Percentiles rank a stretch among this genome's conserved stretches.
phyloP scores from a whole-genome alignment of 2,797 vertebrate genomes.

The Microtus obscurus region DNA sequence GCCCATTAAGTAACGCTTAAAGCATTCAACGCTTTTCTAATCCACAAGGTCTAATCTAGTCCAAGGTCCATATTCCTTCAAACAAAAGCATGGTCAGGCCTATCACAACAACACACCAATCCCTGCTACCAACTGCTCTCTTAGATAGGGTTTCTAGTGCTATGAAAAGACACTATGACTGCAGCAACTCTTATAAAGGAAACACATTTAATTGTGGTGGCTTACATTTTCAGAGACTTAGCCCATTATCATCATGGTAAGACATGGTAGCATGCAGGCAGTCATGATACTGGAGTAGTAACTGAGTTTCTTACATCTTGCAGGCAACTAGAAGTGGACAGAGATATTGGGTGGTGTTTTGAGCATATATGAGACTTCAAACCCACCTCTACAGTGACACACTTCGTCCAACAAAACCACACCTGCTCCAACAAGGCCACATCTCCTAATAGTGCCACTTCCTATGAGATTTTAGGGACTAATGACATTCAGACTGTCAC shows the following conservation, averaged over 20 bases:
- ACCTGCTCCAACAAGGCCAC: not conserved
- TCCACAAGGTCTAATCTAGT: not conserved
- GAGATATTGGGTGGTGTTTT: not conserved
- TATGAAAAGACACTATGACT: not conserved
- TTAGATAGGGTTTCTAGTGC: not conserved
- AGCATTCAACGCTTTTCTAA: not conserved
- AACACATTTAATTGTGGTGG: not conserved
- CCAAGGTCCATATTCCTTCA: not conserved
- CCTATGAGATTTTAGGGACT: not conserved
- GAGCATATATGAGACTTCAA: not conserved
- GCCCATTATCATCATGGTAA: not conserved
- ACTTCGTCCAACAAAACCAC: not conserved
- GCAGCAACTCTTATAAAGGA: not conserved
- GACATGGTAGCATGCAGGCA: not conserved
- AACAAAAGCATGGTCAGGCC: not conserved
- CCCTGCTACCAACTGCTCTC: not conserved
- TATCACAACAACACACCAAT: not conserved
- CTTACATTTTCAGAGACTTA: not conserved
- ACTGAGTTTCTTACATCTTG: not conserved
- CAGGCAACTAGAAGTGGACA: not conserved
- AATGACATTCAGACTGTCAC: not conserved
- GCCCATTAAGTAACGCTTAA: not conserved
- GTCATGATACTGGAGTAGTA: not conserved
- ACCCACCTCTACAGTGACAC: not conserved
- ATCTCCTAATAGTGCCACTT: not conserved